These are phyloP conservation scores for Eurystomus gularis DNA, from an alignment of 2,113 vertebrate genomes.

Conservation along the genomic window DNA sequence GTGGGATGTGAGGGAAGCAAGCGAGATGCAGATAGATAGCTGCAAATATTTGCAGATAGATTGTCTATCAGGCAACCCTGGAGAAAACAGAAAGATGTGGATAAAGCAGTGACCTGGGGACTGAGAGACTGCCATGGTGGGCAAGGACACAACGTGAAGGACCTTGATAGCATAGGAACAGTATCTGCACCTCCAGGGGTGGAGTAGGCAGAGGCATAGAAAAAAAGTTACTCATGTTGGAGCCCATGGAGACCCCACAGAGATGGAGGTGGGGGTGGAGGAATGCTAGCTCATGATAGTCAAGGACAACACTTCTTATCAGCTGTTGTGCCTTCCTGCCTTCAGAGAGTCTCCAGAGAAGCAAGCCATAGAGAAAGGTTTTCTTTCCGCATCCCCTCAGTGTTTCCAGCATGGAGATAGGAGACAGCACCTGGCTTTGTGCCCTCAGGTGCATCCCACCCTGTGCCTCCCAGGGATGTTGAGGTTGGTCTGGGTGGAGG, in stretches of 20 bases:
- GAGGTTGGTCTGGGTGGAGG: neutral
- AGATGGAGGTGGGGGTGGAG: neutral
- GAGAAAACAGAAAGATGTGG: neutral
- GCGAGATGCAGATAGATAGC: fast-evolving
- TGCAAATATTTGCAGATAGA: neutral
- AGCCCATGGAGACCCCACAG: neutral
- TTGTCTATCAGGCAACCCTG: neutral
- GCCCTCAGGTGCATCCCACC: neutral
- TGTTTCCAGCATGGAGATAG: neutral
- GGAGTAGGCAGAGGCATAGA: neutral
- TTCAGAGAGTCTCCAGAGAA: neutral
- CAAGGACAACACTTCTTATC: neutral
- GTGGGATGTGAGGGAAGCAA: neutral
- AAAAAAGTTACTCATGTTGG: neutral
- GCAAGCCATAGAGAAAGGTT: neutral
- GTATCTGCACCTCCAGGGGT: neutral
- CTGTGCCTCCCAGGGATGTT: neutral
- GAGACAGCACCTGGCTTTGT: neutral
- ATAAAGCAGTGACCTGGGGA: fast-evolving
- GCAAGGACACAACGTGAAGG: neutral
- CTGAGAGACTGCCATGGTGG: neutral
- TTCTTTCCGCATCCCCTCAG: neutral
- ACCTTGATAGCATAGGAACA: neutral
- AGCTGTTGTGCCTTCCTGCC: neutral
- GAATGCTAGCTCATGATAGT: neutral